A percentile compares a stretch with the other conserved stretches of the same genome.
Evolutionary conservation across 2,888 invertebrate genomes (phyloP).

Genomic region (Tetheella fluctuosa): DNA sequence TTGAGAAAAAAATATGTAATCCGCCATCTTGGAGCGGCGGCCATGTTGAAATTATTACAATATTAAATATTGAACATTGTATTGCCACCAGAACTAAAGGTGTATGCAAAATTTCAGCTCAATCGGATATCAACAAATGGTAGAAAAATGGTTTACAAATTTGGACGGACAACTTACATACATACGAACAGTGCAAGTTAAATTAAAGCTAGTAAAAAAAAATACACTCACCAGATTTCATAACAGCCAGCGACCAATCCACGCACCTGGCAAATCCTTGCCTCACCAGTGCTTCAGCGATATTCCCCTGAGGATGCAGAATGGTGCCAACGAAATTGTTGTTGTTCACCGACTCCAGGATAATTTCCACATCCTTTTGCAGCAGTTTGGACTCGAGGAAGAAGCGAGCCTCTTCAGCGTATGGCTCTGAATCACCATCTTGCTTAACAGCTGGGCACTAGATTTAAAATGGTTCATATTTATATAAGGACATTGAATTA

Average conservation of each 20-base stretch:
- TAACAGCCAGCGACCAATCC: conserved; percentile 77
- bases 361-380: conserved; percentile 95
- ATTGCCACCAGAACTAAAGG: no score
- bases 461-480: no score
- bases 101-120: no score
- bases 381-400: conserved; percentile 96
- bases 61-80: no score
- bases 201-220: no score
- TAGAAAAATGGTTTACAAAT: no score
- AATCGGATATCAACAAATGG: no score
- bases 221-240: conserved; percentile 75
- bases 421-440: conserved; percentile 88
- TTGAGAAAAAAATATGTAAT: no score
- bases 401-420: conserved; percentile 94
- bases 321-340: conserved; percentile 97
- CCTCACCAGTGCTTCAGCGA: conserved; percentile 94
- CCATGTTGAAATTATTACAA: no score
- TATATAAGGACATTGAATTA: not conserved
- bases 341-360: conserved; percentile 96
- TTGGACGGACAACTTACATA: no score
- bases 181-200: no score
- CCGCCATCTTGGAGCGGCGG: no score
- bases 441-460: conserved; percentile 93
- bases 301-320: conserved; percentile 95
- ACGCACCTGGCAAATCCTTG: conserved; percentile 96